Evolutionary conservation across 2,113 vertebrate genomes (phyloP).

Genomic region (Eclectus roratus): DNA sequence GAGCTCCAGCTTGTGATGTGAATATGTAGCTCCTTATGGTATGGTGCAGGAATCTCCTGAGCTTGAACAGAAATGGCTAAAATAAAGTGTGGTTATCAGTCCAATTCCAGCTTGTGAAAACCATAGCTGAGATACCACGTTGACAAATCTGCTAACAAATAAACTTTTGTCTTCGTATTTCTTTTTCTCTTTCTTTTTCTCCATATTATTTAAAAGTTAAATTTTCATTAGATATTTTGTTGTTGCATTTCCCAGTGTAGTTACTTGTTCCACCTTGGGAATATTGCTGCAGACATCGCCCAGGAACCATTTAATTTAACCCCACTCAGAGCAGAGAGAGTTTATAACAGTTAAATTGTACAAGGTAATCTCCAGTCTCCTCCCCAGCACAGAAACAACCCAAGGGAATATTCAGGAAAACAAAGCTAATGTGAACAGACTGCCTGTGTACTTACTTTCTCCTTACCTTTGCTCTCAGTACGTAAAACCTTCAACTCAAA

Average conservation of each 20-base stretch:
- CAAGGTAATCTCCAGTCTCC: neutral
- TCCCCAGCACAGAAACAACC: neutral
- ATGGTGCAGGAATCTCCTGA: neutral
- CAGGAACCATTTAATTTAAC: neutral
- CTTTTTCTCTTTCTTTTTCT: neutral
- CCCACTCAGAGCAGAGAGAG: neutral
- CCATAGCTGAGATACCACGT: neutral
- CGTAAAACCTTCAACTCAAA: neutral
- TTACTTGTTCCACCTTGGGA: neutral
- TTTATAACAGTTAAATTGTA: neutral
- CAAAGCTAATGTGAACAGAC: neutral
- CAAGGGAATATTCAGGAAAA: neutral
- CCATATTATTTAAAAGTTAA: neutral
- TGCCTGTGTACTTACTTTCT: neutral
- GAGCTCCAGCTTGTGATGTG: neutral
- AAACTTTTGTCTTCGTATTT: neutral
- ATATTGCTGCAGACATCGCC: neutral
- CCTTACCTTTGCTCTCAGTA: neutral
- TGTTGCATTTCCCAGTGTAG: neutral
- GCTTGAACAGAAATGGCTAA: neutral
- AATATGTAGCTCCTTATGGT: neutral
- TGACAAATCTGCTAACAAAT: neutral
- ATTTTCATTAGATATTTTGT: neutral
- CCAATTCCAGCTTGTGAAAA: neutral
- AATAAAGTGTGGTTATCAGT: neutral